Conservation (phyloP, 2,113 vertebrate genomes). For the Chlorocebus sabaeus region DNA sequence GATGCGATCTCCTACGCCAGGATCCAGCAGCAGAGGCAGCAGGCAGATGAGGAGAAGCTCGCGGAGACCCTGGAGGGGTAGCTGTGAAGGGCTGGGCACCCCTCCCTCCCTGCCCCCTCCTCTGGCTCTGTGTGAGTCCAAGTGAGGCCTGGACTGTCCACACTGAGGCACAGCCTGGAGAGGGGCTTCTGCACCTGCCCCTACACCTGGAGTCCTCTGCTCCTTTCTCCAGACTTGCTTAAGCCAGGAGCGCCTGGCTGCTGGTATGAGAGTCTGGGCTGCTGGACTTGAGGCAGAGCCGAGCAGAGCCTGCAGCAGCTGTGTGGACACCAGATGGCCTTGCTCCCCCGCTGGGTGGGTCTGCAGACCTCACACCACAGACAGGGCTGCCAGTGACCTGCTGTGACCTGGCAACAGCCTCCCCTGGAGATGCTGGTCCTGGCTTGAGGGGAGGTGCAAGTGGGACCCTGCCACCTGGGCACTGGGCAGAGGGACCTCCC, state of each 20-base stretch:
- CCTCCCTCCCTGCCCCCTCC: background rate
- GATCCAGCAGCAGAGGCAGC: slow-evolving; percentile 94
- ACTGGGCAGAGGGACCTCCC: background rate
- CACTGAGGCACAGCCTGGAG: background rate
- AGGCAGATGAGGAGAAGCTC: slow-evolving; percentile 90
- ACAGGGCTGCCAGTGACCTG: background rate
- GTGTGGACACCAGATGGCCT: background rate
- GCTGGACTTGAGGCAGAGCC: background rate
- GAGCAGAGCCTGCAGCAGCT: background rate
- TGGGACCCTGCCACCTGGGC: background rate
- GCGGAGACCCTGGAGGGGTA: slow-evolving; percentile 82
- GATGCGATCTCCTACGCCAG: slow-evolving; percentile 93
- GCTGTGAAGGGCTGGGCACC: slow-evolving; percentile 78
- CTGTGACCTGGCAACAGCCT: background rate
- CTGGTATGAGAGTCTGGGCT: background rate
- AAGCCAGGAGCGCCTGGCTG: background rate
- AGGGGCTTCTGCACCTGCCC: background rate
- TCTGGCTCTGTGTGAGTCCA: background rate
- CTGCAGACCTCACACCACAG: background rate
- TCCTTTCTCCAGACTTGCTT: too few species aligned
- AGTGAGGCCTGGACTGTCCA: background rate
- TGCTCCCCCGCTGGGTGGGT: rapidly evolving
- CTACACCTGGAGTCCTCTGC: background rate
- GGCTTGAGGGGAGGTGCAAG: background rate
- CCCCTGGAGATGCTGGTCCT: background rate